Conservation (phyloP, 2,113 vertebrate species). For the Tachysurus vachellii region DNA sequence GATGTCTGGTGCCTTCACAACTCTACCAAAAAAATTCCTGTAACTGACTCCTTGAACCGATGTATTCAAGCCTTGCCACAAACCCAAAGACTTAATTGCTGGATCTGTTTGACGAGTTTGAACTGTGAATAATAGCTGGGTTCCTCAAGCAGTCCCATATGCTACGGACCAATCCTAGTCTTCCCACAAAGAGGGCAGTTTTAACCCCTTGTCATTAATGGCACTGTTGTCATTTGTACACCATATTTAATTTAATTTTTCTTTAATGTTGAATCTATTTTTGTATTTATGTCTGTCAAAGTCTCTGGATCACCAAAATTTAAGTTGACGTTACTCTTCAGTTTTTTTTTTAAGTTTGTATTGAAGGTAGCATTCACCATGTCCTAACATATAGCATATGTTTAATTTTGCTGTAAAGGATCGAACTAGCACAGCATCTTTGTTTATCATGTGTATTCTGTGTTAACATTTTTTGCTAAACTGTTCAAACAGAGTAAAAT, state of each 20-base stretch:
- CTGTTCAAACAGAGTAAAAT: conserved; percentile 16
- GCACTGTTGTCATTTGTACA: conserved; percentile 29
- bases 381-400: conserved; percentile 56
- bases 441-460: conserved; percentile 7
- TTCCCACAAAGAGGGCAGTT: conserved; percentile 36
- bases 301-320: conserved; percentile 56
- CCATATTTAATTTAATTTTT: conserved; percentile 66
- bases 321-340: conserved; percentile 68
- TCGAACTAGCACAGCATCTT: background rate
- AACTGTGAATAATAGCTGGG: conserved; percentile 6
- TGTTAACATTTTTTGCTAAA: conserved; percentile 14
- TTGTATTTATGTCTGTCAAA: conserved; percentile 73
- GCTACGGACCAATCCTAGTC: conserved; percentile 42
- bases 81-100: conserved; percentile 39
- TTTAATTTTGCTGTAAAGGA: conserved; percentile 47
- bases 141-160: conserved; percentile 7
- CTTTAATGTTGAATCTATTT: conserved; percentile 70
- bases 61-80: conserved; percentile 40
- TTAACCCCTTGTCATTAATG: conserved; percentile 17
- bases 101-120: conserved; percentile 17
- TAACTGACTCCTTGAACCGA: conserved; percentile 36
- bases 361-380: conserved; percentile 70
- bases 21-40: conserved; percentile 36
- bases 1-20: conserved; percentile 42
- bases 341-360: conserved; percentile 51